Base-by-base conservation (phyloP, 2,797 vertebrate genomes). In the Melanotaenia boesemani region DNA sequence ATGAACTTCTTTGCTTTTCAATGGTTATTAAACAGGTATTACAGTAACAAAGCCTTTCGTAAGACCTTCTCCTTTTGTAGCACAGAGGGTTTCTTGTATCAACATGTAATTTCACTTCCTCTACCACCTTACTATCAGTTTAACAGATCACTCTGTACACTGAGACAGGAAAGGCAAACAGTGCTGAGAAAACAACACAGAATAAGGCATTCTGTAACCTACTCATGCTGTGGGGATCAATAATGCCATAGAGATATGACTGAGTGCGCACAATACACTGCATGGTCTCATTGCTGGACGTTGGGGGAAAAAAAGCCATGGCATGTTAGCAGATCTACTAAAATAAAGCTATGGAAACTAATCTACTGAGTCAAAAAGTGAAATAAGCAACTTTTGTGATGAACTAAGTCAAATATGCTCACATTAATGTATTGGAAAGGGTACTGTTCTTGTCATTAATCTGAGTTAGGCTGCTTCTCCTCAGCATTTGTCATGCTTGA, bases 121-220 rank as follows among this genome's bases (percentile, higher is more conserved):
- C 85, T 77, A 82, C 82, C 86, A 90, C 89, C 84, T 86, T 85
- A 79, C 77, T 93, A 93, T 93, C 91, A 87, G 89, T 85, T 63
- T 77, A 82, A 83, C 84, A 80, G 78, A 94, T 94, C 91, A 61
- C 81, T 86, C 79, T 50, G 69, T 56, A 36, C 24, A 30, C 74
- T 77, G 67, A 86, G 81, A 86, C 90, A 94, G 93, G 93, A 93
- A 94, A 91, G 70, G 77, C 88, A 89, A 86, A 88, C 81, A 86
- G 64, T 22, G 64, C 89, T 85, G 84, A 86, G 79, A 90, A 91
- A 94, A 92, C 88, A 86, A 74, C 87, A 70, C 28, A 69, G 60
- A 91, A 80, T 48, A 71, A 83, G 63, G 83, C 80, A 72, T 74
- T 80, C 50, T 78, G 80, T 72, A 82, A 89, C 76, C 65, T 82